Evolutionary conservation across 2,797 vertebrate genomes (phyloP), one percentile per base, ranked within the genome.

Genomic region (Phrynocephalus guinanensis): DNA sequence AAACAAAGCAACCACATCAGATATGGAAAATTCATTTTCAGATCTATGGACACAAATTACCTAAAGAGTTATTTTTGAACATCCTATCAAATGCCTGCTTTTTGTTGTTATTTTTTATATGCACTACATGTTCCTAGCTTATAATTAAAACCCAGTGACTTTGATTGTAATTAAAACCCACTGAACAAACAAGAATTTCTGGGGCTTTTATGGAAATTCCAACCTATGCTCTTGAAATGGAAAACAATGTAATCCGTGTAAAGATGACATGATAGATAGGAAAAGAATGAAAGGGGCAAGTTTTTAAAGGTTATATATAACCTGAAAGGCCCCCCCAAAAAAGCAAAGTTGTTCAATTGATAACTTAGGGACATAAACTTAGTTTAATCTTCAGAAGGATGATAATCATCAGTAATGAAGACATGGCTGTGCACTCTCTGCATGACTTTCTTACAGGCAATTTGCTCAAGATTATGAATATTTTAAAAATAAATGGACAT

Each of bases 381-480:
- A 85, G 38, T 82, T 77, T 79, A 52, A 52, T 52, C 52, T 52
- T 52, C 52, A 52, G 20, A 84, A 24, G 83, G 71, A 63, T 50
- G 50, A 73, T 78, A 18, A 20, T 83, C 50, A 77, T 83, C 44
- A 68, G 72, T 50, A 78, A 76, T 79, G 28, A 92, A 82, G 88
- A 88, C 63, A 66, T 26, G 76, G 80, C 79, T 28, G n/a, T 84
- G 72, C 77, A 70, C n/a, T 0, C 28, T 15, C 63, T 30, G 44
- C 24, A 13, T 60, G 44, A 68, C 86, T n/a, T 87, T 82, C 82
- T 44, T 82, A 85, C 79, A 75, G 79, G 16, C 3, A 33, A 76
- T 90, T 73, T 85, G 52, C 22, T 26, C 86, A 20, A 78, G 70
- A 33, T 85, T 50, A 75, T 72, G 3, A 87, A 79, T 87, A 91